These are phyloP conservation scores for Apeltes quadracus DNA, from an alignment of 2,113 vertebrate species.

Conservation along the genomic window DNA sequence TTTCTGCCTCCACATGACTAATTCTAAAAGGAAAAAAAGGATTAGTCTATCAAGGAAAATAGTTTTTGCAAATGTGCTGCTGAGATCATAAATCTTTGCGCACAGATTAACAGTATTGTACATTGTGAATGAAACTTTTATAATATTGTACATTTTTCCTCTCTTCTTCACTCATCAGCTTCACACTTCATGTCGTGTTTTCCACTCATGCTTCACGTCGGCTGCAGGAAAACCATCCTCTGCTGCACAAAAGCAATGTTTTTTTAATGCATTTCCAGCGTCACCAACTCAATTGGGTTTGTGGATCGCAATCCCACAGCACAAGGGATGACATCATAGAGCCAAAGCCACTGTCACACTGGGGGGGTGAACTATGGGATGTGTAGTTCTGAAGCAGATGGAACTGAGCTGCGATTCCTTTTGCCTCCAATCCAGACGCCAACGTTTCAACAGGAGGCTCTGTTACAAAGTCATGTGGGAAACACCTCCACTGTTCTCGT, in stretches of 20 bases:
- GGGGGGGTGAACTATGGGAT: background rate
- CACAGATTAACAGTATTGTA: background rate
- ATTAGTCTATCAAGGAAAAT: constrained; percentile 13
- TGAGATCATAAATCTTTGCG: background rate
- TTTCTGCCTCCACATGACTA: background rate
- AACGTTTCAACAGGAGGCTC: background rate
- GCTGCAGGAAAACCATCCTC: background rate
- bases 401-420: background rate
- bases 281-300: background rate
- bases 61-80: constrained; percentile 35
- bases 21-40: constrained; percentile 33
- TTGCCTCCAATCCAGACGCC: background rate
- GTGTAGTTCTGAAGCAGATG: background rate
- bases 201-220: background rate
- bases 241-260: background rate
- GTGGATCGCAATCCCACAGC: too few relatives aligned
- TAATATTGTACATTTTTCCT: background rate
- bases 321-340: background rate
- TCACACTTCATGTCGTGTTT: background rate
- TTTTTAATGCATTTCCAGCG: background rate
- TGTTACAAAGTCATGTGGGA: too few relatives aligned
- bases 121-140: background rate
- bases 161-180: background rate
- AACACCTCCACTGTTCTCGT: background rate
- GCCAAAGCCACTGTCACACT: background rate